A percentile compares a stretch with the other conserved stretches of the same genome.
phyloP scores from a whole-genome alignment of 2,113 vertebrate species.

The Lophius piscatorius region DNA sequence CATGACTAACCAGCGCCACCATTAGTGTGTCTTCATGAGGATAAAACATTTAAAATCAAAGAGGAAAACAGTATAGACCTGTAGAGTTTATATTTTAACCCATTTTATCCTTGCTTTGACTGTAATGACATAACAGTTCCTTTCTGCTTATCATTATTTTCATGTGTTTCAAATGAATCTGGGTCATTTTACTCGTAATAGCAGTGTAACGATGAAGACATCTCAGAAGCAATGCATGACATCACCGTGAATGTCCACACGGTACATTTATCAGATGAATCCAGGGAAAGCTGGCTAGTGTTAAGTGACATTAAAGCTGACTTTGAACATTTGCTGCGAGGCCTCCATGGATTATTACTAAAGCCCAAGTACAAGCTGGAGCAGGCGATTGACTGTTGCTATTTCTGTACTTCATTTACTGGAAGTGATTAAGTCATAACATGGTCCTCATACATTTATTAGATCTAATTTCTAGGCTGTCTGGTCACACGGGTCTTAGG shows the following conservation, averaged over 20 bases:
- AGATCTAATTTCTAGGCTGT: conserved; percentile 27
- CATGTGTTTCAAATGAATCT: too few relatives aligned
- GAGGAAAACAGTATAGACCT: too few relatives aligned
- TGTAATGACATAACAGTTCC: too few relatives aligned
- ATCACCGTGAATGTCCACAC: conserved; percentile 4
- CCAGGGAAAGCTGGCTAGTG: conserved; percentile 14
- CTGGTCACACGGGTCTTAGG: conserved; percentile 17
- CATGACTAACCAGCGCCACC: background rate
- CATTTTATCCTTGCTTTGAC: too few relatives aligned
- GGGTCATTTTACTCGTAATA: too few relatives aligned
- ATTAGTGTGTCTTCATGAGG: conserved; percentile 9
- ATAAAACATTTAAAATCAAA: conserved; percentile 2
- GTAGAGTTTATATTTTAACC: too few relatives aligned
- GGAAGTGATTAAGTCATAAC: conserved; percentile 43
- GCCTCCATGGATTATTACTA: conserved; percentile 35
- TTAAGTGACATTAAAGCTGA: conserved; percentile 43
- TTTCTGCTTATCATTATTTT: background rate
- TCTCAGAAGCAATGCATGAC: background rate
- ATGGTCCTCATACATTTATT: conserved; percentile 32
- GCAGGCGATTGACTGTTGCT: conserved; percentile 53
- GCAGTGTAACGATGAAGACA: background rate
- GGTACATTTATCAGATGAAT: too few relatives aligned
- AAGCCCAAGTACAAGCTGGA: conserved; percentile 32
- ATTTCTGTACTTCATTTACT: conserved; percentile 58
- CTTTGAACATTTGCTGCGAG: conserved; percentile 39